These are phyloP conservation scores for Castor canadensis DNA, from an alignment of 2,113 vertebrate species.

Conservation along the genomic window DNA sequence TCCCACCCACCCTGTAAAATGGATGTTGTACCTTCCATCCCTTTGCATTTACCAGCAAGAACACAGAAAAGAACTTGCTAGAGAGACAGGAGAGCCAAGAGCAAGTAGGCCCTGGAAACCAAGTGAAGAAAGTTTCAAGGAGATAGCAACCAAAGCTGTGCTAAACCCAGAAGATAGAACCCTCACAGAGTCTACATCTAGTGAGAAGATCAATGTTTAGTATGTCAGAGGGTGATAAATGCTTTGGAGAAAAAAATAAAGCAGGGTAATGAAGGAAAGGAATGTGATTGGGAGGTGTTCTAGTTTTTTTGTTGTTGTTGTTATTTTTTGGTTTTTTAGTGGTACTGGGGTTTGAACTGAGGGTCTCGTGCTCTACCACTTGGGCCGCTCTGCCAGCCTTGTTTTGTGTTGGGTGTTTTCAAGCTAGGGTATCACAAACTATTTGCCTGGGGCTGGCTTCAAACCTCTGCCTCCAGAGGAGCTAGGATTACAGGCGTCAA, in stretches of 20 bases:
- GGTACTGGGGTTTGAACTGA: too few relatives aligned
- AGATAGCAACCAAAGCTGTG: not conserved
- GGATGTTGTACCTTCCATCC: not conserved
- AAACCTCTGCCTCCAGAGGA: too few relatives aligned
- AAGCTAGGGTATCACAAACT: too few relatives aligned
- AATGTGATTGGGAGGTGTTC: not conserved
- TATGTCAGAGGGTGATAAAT: not conserved
- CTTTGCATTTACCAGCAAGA: conserved; percentile 16
- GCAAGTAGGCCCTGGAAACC: not conserved
- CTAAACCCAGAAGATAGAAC: not conserved
- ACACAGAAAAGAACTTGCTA: not conserved
- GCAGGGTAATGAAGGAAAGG: not conserved
- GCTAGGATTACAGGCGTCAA: too few relatives aligned
- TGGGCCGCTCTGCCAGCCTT: too few relatives aligned
- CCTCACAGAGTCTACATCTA: not conserved
- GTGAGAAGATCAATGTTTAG: not conserved
- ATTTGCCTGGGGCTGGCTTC: too few relatives aligned
- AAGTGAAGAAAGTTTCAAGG: not conserved
- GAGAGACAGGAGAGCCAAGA: not conserved
- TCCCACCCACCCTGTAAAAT: not conserved
- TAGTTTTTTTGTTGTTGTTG: too few relatives aligned
- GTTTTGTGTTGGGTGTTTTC: too few relatives aligned
- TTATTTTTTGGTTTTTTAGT: too few relatives aligned
- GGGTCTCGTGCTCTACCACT: too few relatives aligned
- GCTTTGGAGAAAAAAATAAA: not conserved